Base-by-base conservation (phyloP, 2,113 vertebrate species). In the Pteruthius melanotis region DNA sequence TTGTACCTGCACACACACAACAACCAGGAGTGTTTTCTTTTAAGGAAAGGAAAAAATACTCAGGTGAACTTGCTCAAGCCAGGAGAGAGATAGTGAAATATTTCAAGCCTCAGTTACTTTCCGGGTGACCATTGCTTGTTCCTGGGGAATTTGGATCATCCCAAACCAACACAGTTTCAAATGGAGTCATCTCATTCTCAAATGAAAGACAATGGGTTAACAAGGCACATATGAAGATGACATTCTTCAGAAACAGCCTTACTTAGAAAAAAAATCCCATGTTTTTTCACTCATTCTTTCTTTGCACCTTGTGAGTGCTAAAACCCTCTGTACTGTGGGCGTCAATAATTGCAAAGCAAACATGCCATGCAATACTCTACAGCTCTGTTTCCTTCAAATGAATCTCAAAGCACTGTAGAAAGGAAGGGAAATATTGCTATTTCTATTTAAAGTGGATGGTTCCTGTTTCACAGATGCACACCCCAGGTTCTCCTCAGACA, bases 181-280 rank as follows among this genome's bases (percentile, higher is more conserved):
- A 68, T 11, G 17, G 69, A 79, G 13, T 86, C 1, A 47, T 27
- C 15, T 69, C 45, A 61, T 47, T 69, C 24, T 75, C 44, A 72
- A 40, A 44, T 1, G 0, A 12, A 75, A 44, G 49, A 28, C 8
- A 56, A 57, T 15, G 20, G 16, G 52, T 59, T 75, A 82, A 54
- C 30, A 77, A 82, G 17, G 17, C 10, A 27, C 2, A 0, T 24
- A 60, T 27, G 40, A 79, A 26, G 10, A 69, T 20, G 30, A 54
- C 60, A 23, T 69, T 77, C 24, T 89, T 85, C 37, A 85, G 66
- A 65, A 68, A 68, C 4, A 64, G n/a, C 6, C 40, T 15, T 59
- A 30, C 20, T 66, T 63, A 53, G 33, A 9, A 44, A 71, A 72
- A 63, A 69, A 0, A n/a, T n/a, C n/a, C 0, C 1, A 14, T 27